phyloP scores from a whole-genome alignment of 2,113 vertebrate species.

The Oryzias celebensis region DNA sequence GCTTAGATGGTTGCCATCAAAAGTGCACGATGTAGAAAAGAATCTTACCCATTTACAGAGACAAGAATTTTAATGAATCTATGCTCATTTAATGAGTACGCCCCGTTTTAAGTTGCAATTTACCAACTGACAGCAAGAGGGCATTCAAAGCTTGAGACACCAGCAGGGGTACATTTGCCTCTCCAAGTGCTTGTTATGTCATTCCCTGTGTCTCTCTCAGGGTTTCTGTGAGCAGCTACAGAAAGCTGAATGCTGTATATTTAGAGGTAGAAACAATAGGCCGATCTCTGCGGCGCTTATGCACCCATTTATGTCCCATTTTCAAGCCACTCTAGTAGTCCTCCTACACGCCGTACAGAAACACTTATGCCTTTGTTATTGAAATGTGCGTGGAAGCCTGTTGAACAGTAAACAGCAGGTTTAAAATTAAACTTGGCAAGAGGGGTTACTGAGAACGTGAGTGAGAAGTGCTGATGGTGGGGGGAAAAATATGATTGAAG shows the following conservation, averaged over 20 bases:
- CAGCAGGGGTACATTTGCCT: constrained; percentile 3
- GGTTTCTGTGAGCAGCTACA: constrained; percentile 34
- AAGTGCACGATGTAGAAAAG: too few relatives aligned
- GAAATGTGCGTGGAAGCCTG: constrained; percentile 25
- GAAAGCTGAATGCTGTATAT: constrained; percentile 55
- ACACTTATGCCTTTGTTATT: constrained; percentile 22
- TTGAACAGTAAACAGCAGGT: constrained; percentile 31
- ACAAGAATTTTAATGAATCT: too few relatives aligned
- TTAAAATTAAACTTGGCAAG: constrained; percentile 36
- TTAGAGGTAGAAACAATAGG: constrained; percentile 62
- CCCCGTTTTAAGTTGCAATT: constrained; percentile 53
- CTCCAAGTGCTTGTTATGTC: constrained; percentile 64
- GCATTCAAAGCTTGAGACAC: constrained; percentile 67
- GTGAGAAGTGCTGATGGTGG: constrained; percentile 11
- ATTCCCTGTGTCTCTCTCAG: constrained; percentile 21
- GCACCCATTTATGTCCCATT: constrained; percentile 44
- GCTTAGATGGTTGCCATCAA: too few relatives aligned
- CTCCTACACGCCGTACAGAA: constrained; percentile 31
- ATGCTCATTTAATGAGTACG: neutral
- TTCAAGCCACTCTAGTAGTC: constrained; percentile 35
- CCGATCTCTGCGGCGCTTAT: constrained; percentile 49
- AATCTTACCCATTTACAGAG: too few relatives aligned
- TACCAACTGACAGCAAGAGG: constrained; percentile 66
- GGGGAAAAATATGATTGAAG: neutral
- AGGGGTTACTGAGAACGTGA: neutral